phyloP scores from a whole-genome alignment of 2,113 vertebrate species.

The Hydrochoerus hydrochaeris region DNA sequence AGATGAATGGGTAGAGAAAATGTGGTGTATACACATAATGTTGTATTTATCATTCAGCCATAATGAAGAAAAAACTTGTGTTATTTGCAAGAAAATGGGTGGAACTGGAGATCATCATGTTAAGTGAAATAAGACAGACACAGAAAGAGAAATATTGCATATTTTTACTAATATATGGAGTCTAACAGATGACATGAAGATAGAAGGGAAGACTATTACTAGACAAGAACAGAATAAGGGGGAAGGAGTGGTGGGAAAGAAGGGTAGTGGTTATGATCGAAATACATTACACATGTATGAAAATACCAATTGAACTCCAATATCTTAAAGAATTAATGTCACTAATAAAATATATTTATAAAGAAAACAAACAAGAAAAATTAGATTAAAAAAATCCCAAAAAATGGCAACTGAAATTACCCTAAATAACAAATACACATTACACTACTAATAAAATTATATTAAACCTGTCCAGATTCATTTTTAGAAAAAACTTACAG shows the following conservation, averaged over 20 bases:
- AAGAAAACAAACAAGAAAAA: not conserved
- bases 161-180: not conserved
- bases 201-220: not conserved
- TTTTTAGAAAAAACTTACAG: not conserved
- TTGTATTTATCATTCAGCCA: not conserved
- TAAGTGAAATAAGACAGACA: not conserved
- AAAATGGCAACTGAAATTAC: slow-evolving; percentile 32
- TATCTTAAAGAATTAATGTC: not conserved
- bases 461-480: not conserved
- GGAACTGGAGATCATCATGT: no score
- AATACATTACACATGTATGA: not conserved
- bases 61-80: not conserved
- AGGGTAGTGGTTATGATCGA: not conserved
- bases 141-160: not conserved
- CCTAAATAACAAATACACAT: not conserved
- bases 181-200: not conserved
- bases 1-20: not conserved
- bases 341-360: not conserved
- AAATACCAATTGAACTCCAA: not conserved
- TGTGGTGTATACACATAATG: not conserved
- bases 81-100: no score
- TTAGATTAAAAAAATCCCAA: not conserved
- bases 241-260: no score
- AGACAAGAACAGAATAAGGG: not conserved
- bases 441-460: not conserved